These are phyloP conservation scores for Drosophila lini DNA, from an alignment of 1,140 invertebrate genomes.

Conservation along the genomic window DNA sequence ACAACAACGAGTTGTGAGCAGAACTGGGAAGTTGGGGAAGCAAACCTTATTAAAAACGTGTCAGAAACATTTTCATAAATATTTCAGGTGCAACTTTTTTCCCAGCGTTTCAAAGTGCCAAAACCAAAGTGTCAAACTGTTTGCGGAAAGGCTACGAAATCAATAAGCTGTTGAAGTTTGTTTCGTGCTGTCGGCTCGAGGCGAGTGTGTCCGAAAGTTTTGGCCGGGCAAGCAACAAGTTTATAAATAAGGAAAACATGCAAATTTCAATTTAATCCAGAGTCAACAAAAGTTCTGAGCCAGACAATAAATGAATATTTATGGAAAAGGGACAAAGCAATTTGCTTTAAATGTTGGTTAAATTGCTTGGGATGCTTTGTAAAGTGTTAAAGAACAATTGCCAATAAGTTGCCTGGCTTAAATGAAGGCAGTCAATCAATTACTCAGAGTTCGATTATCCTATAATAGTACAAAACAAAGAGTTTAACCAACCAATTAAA, in stretches of 20 bases:
- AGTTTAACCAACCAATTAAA: not conserved
- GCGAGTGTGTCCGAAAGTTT: constrained; percentile 12
- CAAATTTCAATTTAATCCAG: constrained; percentile 38
- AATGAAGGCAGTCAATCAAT: not conserved
- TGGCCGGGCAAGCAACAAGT: constrained; percentile 57
- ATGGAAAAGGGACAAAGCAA: constrained; percentile 31
- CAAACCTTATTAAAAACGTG: constrained; percentile 79
- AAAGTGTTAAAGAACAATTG: constrained; percentile 2
- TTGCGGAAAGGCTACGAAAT: constrained; percentile 61
- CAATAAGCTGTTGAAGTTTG: constrained; percentile 62
- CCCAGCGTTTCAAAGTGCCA: constrained; percentile 69
- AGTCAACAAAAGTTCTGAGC: constrained; percentile 44
- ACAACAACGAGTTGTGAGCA: constrained; percentile 27
- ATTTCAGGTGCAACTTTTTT: constrained; percentile 73
- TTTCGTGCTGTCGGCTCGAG: constrained; percentile 5
- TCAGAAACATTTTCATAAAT: constrained; percentile 81
- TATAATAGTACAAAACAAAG: not conserved
- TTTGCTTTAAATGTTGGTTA: constrained; percentile 5
- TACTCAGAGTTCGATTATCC: not conserved
- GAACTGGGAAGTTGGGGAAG: constrained; percentile 12
- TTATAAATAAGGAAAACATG: constrained; percentile 47
- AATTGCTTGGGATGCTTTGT: not conserved
- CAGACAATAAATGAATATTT: constrained; percentile 52
- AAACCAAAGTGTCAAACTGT: constrained; percentile 61
- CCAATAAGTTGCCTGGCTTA: constrained; percentile 7